Evolutionary conservation across 2,888 invertebrate species (phyloP), one percentile per base, ranked within the genome.

Genomic region (Rhagophthalmus giganteus): DNA sequence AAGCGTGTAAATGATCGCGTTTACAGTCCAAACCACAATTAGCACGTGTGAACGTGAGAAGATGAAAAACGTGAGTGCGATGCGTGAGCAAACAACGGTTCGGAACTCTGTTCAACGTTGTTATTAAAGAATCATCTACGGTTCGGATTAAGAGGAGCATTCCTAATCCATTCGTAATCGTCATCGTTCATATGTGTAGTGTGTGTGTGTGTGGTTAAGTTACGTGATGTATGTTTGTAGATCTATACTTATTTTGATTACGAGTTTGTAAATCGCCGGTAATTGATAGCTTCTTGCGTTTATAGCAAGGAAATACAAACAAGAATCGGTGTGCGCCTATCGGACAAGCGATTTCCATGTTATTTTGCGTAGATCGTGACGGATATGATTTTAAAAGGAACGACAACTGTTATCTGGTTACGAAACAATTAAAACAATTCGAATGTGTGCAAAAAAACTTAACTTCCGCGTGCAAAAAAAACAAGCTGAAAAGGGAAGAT

Each of bases 31-130:
- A 50, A 50, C 35, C 38, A 38, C 57, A 59, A 60, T 62, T 62
- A 62, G 58, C 57, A 60, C 62, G 59, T 53, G 59, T 58, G 58
- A 57, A 59, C 58, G 60, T 59, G 60, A 62, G 56, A 54, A 58
- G 56, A 58, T 53, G 53, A 54, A 55, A 52, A 60, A 60, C 61
- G 60, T 61, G 60, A 62, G 53, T 38, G 34, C 24, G 45, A 40
- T 58, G 57, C 57, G 58, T 59, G 59, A 58, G 54, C 54, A 60
- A 59, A 60, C 57, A 58, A 7, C 20, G 7, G 20, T 3, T 20
- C 20, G 7, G 20, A n/a, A n/a, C 20, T 5, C 7, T 20, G 20
- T 20, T 20, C 20, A 20, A 20, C 20, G 7, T 20, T 20, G 7
- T 20, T 20, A 20, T 20, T 20, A 20, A 20, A 20, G 20, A 20